phyloP scores from a whole-genome alignment of 2,113 vertebrate species.

The Euleptes europaea region DNA sequence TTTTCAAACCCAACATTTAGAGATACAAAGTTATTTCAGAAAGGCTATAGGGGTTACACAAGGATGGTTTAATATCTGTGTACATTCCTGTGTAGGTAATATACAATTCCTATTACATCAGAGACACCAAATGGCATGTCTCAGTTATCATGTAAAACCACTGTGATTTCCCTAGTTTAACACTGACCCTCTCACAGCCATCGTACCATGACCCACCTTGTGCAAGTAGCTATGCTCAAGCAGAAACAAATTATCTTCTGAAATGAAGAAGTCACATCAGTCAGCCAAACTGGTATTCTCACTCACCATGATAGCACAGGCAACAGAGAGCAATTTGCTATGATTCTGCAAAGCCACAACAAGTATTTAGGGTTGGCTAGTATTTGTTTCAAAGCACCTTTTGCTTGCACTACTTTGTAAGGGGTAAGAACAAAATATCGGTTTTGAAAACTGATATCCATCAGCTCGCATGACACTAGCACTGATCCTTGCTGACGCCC shows the following conservation, averaged over 20 bases:
- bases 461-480: slow-evolving; percentile 44
- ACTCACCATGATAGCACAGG: rapidly evolving
- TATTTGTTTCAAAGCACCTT: not conserved
- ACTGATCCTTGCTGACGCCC: slow-evolving; percentile 26
- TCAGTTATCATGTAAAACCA: not conserved
- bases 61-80: not conserved
- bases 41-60: not conserved
- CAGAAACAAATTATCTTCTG: not conserved
- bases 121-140: not conserved
- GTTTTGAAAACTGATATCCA: slow-evolving; percentile 56
- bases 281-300: rapidly evolving
- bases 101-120: too few species aligned
- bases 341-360: rapidly evolving
- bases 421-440: slow-evolving; percentile 28
- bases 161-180: rapidly evolving
- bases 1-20: not conserved
- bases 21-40: not conserved
- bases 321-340: rapidly evolving
- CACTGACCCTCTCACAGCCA: rapidly evolving
- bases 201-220: rapidly evolving
- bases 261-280: rapidly evolving
- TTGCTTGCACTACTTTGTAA: slow-evolving; percentile 32
- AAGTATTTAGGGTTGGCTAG: not conserved
- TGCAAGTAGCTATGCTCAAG: rapidly evolving
- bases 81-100: not conserved